Base-by-base conservation (phyloP, 2,797 vertebrate genomes). In the Ficedula albicollis region DNA sequence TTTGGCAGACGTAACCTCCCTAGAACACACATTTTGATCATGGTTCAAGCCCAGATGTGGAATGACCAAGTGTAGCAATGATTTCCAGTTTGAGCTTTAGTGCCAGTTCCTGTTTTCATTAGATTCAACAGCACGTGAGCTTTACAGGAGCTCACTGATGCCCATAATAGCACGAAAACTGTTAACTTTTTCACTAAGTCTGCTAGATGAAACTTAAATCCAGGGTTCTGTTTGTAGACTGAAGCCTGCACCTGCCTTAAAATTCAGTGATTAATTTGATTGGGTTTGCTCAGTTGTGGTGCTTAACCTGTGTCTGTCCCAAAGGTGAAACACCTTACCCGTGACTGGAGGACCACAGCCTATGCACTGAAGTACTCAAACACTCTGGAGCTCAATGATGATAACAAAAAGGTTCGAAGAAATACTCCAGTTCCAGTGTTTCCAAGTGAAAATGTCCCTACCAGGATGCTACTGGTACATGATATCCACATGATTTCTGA, bases 291-390 rank as follows among this genome's bases (percentile, higher is more conserved):
- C 16, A 59, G 19, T 70, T 85, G 14, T 62, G 32, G 12, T 82
- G 36, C 32, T 86, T 92, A 82, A 88, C 21, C 58, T 52, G 22
- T 56, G 43, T 84, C 41, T 74, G 82, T 89, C 87, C 73, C 63
- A 5, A 97, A 99, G 99, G 99, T 99, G 54, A 99, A 99, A 92
- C 99, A 99, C 87, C 98, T 99, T 69, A 99, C 99, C 1, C 98
- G 98, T 36, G 99, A 99, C 98, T 99, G 99, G 99, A 98, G 99
- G 94, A 99, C 99, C 48, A 99, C 99, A 1, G 99, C 99, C 4
- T 98, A 99, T 1, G 99, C 99, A 49, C 96, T 99, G 96, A 99
- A 98, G 93, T 98, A 99, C 96, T 99, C 99, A 0, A 95, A 97
- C 76, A 96, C 97, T 23, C 98, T 99, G 9, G 99, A 99, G 97